A percentile compares a stretch with the other conserved stretches of the same genome.
Conservation (phyloP, 2,113 vertebrate species). For the Solenodon paradoxus region DNA sequence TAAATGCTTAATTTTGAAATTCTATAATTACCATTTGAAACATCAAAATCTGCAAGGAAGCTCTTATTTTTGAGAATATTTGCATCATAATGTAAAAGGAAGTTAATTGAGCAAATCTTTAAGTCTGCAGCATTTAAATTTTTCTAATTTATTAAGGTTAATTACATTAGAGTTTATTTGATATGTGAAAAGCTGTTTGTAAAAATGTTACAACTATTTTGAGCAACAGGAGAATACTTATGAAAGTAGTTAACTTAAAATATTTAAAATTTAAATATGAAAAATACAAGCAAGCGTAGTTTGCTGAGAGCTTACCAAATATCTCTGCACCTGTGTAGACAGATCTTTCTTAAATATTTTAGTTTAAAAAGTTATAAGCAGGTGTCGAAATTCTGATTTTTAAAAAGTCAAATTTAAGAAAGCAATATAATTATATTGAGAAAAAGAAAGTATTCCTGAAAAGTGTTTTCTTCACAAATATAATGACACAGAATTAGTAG, state of each 20-base stretch:
- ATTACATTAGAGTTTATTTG: neutral
- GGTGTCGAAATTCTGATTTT: neutral
- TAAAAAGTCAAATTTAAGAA: neutral
- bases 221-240: neutral
- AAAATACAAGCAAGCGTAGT: neutral
- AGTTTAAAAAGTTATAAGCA: neutral
- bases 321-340: neutral
- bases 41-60: neutral
- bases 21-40: neutral
- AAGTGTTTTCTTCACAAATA: neutral
- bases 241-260: neutral
- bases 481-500: neutral
- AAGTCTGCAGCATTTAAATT: neutral
- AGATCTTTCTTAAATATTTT: neutral
- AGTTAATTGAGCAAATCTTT: neutral
- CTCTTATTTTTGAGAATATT: neutral
- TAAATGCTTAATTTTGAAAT: neutral
- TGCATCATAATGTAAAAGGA: neutral
- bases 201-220: neutral
- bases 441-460: neutral
- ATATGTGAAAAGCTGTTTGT: neutral
- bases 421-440: neutral
- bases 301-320: neutral
- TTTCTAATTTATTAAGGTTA: neutral
- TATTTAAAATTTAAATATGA: neutral